A percentile compares a stretch with the other conserved stretches of the same genome.
Evolutionary conservation across 2,888 invertebrate genomes (phyloP).

Genomic region (Andrena flavipes): DNA sequence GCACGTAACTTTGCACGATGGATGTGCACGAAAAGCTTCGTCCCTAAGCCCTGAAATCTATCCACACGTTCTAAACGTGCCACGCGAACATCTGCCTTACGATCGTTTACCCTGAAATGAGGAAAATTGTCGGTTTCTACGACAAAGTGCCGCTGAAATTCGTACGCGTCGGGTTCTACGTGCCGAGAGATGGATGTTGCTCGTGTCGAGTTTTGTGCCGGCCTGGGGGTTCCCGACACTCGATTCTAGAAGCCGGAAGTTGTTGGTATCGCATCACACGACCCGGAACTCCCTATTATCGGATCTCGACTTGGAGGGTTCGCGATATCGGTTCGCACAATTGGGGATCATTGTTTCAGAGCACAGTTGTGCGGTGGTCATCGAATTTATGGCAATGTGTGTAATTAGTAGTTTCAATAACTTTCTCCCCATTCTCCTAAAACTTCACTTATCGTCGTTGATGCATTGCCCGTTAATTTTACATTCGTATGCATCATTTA

Average conservation of each 20-base stretch:
- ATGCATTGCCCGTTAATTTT: neutral
- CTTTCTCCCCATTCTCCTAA: neutral
- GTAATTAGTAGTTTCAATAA: constrained; percentile 7
- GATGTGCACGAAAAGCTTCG: constrained; percentile 27
- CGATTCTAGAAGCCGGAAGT: constrained; percentile 17
- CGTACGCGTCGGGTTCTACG: neutral
- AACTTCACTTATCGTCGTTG: neutral
- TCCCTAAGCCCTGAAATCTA: constrained; percentile 34
- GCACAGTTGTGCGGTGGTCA: neutral
- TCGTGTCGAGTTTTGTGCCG: constrained; percentile 6
- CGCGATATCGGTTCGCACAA: neutral
- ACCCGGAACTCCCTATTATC: constrained; percentile 22
- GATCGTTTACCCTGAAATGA: constrained; percentile 43
- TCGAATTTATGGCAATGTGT: neutral
- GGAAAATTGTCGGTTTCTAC: constrained; percentile 16
- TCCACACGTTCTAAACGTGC: constrained; percentile 26
- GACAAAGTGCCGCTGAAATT: neutral
- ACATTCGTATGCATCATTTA: neutral
- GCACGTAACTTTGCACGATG: constrained; percentile 37
- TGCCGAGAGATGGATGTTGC: neutral
- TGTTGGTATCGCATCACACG: constrained; percentile 20
- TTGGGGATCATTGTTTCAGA: constrained; percentile 6
- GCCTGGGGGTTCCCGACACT: neutral
- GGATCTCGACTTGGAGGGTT: constrained; percentile 6
- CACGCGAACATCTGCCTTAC: constrained; percentile 10